Conservation (phyloP, 2,888 invertebrate species). For the Epistrophella euchroma region DNA sequence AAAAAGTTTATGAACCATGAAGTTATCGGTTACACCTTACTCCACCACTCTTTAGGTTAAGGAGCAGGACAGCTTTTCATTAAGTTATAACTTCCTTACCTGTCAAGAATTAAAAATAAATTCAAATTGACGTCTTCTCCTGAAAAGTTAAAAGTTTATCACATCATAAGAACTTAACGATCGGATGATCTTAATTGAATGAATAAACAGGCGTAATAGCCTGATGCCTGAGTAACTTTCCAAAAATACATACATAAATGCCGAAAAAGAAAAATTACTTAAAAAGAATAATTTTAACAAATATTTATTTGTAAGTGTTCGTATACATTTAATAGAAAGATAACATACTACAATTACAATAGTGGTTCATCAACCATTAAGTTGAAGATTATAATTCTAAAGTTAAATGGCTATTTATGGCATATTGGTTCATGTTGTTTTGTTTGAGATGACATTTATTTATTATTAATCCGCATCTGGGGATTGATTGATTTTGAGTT, state of each 20-base stretch:
- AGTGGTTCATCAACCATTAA: not conserved
- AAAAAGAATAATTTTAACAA: not conserved
- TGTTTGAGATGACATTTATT: slow-evolving; percentile 11
- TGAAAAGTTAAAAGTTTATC: not conserved
- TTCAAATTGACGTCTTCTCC: slow-evolving; percentile 18
- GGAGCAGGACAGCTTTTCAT: not conserved
- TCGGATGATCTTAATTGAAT: slow-evolving; percentile 2
- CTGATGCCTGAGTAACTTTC: slow-evolving; percentile 17
- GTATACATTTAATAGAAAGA: no score
- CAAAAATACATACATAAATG: slow-evolving; percentile 28
- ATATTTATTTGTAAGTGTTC: no score
- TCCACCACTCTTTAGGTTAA: not conserved
- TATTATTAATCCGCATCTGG: not conserved
- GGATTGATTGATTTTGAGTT: slow-evolving; percentile 25
- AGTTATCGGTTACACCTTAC: slow-evolving; percentile 15
- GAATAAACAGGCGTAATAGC: slow-evolving; percentile 1
- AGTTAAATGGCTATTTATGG: not conserved
- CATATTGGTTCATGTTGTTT: not conserved
- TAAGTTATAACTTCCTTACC: slow-evolving; percentile 22
- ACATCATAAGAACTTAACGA: slow-evolving; percentile 11
- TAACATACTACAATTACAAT: no score
- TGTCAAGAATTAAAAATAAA: slow-evolving; percentile 41
- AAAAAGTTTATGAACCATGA: slow-evolving; percentile 31
- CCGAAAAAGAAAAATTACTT: not conserved
- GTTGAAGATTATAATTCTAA: slow-evolving; percentile 6